Evolutionary conservation across 1,140 invertebrate genomes (phyloP).

Genomic region (Daktulosphaira vitifoliae): DNA sequence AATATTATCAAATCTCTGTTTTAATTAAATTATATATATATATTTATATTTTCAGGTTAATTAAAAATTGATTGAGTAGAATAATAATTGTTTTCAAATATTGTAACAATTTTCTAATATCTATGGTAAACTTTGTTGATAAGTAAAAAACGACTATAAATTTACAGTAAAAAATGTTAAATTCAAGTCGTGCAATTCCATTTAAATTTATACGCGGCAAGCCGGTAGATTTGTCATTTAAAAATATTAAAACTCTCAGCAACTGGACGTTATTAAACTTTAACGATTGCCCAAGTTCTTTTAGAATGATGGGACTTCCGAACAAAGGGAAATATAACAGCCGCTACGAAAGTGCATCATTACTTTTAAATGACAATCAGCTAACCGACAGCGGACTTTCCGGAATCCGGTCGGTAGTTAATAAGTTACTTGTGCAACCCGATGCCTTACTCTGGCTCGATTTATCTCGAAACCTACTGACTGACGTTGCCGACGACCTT

Average conservation of each 20-base stretch:
- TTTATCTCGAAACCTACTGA: neutral
- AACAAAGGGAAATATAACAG: too few species aligned
- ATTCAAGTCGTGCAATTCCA: too few species aligned
- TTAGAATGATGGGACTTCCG: conserved; percentile 1
- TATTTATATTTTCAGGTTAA: too few species aligned
- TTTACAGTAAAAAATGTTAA: too few species aligned
- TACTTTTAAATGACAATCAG: neutral
- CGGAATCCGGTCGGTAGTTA: neutral
- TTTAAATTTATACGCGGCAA: neutral
- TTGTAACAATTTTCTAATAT: too few species aligned
- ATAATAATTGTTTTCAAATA: too few species aligned
- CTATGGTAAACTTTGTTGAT: too few species aligned
- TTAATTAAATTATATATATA: too few species aligned
- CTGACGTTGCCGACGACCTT: neutral
- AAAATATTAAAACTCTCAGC: neutral
- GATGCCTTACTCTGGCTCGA: conserved; percentile 1
- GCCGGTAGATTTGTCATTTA: neutral
- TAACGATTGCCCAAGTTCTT: neutral
- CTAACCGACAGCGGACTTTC: neutral
- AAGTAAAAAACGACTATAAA: too few species aligned
- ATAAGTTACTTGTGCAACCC: neutral
- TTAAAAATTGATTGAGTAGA: too few species aligned
- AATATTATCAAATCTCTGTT: too few species aligned
- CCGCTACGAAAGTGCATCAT: neutral
- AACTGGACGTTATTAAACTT: neutral